Evolutionary conservation across 1,140 invertebrate genomes (phyloP).

Genomic region (Leptinotarsa lineolata): DNA sequence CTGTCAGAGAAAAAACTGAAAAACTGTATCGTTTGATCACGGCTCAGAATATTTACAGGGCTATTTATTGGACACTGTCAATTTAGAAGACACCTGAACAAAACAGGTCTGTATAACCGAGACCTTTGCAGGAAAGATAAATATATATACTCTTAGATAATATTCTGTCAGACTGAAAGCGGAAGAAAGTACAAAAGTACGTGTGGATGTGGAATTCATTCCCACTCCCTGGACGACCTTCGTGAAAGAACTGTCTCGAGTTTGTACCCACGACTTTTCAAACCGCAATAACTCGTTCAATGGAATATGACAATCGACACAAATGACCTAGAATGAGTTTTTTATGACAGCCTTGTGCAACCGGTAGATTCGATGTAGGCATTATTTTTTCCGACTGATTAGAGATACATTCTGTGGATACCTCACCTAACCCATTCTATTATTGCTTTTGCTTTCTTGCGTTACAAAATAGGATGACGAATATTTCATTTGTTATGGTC

Average conservation of each 20-base stretch:
- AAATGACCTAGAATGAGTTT: constrained; percentile 1
- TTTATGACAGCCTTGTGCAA: neutral
- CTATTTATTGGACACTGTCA: no score
- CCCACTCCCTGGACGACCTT: neutral
- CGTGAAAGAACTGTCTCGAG: neutral
- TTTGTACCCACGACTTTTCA: neutral
- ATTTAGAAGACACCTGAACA: no score
- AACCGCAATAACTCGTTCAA: neutral
- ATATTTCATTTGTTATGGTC: constrained; percentile 11
- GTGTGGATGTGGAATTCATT: neutral
- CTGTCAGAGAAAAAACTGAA: no score
- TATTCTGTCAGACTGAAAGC: no score
- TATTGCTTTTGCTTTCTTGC: neutral
- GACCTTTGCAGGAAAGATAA: no score
- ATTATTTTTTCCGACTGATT: constrained; percentile 2
- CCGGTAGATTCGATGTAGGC: constrained; percentile 1
- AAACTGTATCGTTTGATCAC: no score
- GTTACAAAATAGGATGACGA: constrained; percentile 13
- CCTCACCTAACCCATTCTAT: neutral
- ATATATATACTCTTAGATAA: no score
- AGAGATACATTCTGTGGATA: constrained; percentile 4
- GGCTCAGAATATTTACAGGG: no score
- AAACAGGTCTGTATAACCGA: no score
- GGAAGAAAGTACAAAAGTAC: no score
- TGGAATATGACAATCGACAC: constrained; percentile 4